A percentile compares a stretch with the other conserved stretches of the same genome.
These are phyloP conservation scores for Allolobophora icterica DNA, from an alignment of 2,888 invertebrate genomes.

Conservation along the genomic window DNA sequence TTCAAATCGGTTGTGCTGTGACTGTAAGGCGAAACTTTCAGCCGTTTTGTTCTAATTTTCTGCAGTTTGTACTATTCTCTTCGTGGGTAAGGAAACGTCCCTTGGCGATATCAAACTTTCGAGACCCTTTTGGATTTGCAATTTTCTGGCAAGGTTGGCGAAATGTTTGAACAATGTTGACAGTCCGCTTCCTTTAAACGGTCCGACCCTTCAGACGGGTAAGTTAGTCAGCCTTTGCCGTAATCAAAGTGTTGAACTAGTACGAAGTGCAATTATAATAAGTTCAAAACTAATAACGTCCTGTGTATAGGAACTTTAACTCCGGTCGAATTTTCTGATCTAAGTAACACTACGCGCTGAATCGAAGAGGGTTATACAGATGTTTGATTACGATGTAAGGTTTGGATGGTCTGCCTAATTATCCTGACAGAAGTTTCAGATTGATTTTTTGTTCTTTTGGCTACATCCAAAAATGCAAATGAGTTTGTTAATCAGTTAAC, in stretches of 20 bases:
- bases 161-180: neutral
- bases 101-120: neutral
- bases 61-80: neutral
- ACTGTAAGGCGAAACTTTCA: neutral
- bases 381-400: neutral
- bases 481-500: neutral
- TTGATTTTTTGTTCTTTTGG: too few species aligned
- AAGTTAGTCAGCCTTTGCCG: neutral
- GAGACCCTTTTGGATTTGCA: neutral
- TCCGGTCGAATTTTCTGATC: neutral
- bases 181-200: slow-evolving; percentile 5
- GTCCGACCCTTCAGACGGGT: neutral
- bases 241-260: neutral
- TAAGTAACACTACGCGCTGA: too few species aligned
- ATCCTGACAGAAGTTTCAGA: neutral
- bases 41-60: neutral
- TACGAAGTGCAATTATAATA: neutral
- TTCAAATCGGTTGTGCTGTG: neutral
- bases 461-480: too few species aligned
- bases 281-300: too few species aligned
- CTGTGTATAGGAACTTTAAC: neutral
- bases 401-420: neutral
- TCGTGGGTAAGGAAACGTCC: neutral
- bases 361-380: too few species aligned
- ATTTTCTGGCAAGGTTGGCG: neutral